Evolutionary conservation across 2,113 vertebrate genomes (phyloP).

Genomic region (Sula dactylatra): DNA sequence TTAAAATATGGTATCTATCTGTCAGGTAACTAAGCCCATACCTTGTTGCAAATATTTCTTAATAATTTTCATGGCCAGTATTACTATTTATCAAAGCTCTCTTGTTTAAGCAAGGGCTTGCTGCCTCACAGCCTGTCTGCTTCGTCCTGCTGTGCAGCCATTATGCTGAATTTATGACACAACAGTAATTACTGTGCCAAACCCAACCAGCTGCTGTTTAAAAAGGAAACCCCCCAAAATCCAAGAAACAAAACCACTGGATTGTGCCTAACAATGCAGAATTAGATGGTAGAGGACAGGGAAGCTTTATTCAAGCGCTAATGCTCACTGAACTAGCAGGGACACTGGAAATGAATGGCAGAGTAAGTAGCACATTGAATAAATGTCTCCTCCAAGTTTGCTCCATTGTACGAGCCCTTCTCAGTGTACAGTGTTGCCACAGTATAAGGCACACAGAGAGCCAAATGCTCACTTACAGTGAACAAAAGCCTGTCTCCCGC

Average conservation of each 20-base stretch:
- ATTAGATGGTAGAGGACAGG: neutral
- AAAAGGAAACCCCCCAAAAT: neutral
- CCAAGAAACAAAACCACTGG: neutral
- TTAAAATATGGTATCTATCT: neutral
- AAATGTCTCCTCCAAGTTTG: neutral
- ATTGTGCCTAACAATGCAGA: neutral
- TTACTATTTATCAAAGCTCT: neutral
- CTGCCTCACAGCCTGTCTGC: neutral
- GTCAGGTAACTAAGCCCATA: neutral
- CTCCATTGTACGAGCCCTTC: neutral
- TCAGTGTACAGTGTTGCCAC: neutral
- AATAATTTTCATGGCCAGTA: neutral
- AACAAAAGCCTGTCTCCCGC: constrained; percentile 44
- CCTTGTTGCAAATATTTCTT: neutral
- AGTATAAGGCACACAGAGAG: neutral
- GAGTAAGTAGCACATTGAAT: neutral
- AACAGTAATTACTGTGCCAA: neutral
- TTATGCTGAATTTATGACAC: neutral
- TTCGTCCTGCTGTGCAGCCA: neutral
- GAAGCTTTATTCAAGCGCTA: neutral
- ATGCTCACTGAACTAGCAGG: neutral
- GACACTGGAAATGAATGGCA: neutral
- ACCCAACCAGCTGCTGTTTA: neutral
- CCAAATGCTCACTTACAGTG: neutral
- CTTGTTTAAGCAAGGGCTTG: neutral